Evolutionary conservation across 2,888 invertebrate species (phyloP), one percentile per base, ranked within the genome.

Genomic region (Drosophila algonquin): DNA sequence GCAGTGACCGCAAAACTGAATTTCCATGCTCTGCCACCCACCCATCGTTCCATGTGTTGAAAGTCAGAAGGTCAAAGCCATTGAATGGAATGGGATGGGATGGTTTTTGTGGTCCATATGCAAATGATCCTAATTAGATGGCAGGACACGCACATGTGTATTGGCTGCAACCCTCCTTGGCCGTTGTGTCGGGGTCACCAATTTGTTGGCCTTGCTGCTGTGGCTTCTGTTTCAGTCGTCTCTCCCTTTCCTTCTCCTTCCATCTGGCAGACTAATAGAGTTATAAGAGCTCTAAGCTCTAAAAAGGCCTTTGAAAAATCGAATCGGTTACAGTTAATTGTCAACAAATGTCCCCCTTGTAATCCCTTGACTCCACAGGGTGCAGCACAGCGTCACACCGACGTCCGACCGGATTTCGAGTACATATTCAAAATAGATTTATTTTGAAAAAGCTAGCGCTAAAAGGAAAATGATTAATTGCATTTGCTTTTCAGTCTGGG

Each of bases 391-490:
- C 21, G 46, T 21, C 16, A 21, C 24, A 18, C 27, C 44, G 48
- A 1, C 35, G 24, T 24, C 40, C n/a, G 40, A 21, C 40, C 6
- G 40, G 14, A n/a, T 45, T 45, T 44, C 24, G 52, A 53, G 40
- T 30, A 32, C 32, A 61, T 30, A 63, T 27, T 56, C 46, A 57
- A 56, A 46, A 18, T 27, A 50, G 47, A 48, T 72, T 44, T 51
- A 58, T 27, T 53, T 61, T 73, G 18, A 27, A 40, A 40, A 40
- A 58, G 62, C 45, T 52, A 40, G 53, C 32, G 30, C 44, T 75
- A 44, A 65, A 74, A 74, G 74, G 45, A 63, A 75, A 64, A 72
- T 86, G 84, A 81, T 81, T 86, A 81, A 86, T 81, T 86, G 81
- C 81, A 80, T 69, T 71, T 70, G 51, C 57, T 45, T 18, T 12